Evolutionary conservation across 1,140 invertebrate genomes (phyloP), one percentile per base, ranked within the genome.

Genomic region (Macrotrachela quadricornifera): DNA sequence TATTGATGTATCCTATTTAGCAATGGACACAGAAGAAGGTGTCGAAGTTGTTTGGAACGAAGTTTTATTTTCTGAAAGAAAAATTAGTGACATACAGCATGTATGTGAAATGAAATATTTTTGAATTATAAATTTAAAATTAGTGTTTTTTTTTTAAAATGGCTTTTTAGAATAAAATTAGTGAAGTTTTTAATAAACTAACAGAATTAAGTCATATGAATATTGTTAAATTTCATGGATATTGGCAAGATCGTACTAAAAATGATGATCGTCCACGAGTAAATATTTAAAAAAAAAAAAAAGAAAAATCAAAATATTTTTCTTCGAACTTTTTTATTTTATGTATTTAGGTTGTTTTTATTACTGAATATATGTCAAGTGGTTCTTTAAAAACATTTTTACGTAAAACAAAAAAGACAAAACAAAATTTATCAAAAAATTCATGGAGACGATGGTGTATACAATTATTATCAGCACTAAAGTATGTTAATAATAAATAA

Each of bases 321-420:
- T 4, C 21, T 30, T 30, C 14, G 12, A 13, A 13, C 9, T 46
- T 46, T 11, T 46, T 46, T 30, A 14, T 46, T 6, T 18, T 13
- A 17, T 45, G n/a, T 16, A 16, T 17, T 16, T 1, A 15, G 11
- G 11, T 45, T n/a, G 45, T 39, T 71, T 99, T 97, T 75, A 97
- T 99, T 68, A 97, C 92, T 50, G 92, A 99, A 69, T 97, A 95
- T 70, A 97, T 97, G 91, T 95, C 90, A 56, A 95, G 87, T 61
- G 91, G 91, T 43, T 96, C 90, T 55, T 75, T 97, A 65, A 96
- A 95, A 74, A 87, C 94, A 75, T 97, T 97, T 76, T 78, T 99
- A 60, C 95, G 95, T 71, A 79, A 87, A 69, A 96, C 91, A 58
- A 94, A 95, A 73, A 80, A 86, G 61, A 95, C 69, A 43, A 72